Percentiles rank a stretch among this genome's conserved stretches.
These are phyloP conservation scores for Gopherus flavomarginatus DNA, from an alignment of 2,113 vertebrate species.

Conservation along the genomic window DNA sequence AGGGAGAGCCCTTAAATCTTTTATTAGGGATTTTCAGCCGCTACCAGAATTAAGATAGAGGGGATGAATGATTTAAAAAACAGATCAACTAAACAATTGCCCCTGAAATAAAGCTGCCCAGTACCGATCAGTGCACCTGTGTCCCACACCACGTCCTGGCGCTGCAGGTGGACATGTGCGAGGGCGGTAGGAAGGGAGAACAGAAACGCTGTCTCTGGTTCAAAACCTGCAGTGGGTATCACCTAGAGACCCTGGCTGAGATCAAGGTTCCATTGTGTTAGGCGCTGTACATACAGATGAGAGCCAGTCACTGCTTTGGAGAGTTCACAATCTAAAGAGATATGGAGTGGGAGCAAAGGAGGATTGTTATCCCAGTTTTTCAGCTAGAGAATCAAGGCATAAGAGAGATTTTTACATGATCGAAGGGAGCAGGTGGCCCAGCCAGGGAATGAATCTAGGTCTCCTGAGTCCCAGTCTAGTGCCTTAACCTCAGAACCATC, in stretches of 20 bases:
- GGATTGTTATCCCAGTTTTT: background rate
- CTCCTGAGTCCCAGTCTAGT: background rate
- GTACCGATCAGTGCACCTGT: background rate
- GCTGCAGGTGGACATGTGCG: background rate
- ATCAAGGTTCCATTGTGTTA: fast-evolving
- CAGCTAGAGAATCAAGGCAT: fast-evolving
- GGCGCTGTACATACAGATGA: background rate
- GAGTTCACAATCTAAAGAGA: background rate
- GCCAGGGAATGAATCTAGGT: background rate
- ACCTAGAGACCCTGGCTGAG: fast-evolving
- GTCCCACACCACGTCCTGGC: background rate
- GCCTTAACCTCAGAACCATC: background rate
- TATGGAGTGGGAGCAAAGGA: background rate
- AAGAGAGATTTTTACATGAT: fast-evolving
- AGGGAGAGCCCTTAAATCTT: constrained; percentile 78
- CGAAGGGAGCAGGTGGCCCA: background rate
- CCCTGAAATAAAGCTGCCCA: constrained; percentile 78
- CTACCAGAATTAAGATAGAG: constrained; percentile 83
- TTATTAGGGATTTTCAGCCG: constrained; percentile 82
- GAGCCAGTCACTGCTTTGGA: background rate
- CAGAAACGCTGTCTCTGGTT: fast-evolving
- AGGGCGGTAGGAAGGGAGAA: background rate
- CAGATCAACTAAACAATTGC: constrained; percentile 75
- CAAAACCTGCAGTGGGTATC: fast-evolving
- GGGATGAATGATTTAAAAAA: constrained; percentile 82